Base-by-base conservation (phyloP, 1,140 invertebrate genomes). In the Amphibalanus amphitrite region DNA sequence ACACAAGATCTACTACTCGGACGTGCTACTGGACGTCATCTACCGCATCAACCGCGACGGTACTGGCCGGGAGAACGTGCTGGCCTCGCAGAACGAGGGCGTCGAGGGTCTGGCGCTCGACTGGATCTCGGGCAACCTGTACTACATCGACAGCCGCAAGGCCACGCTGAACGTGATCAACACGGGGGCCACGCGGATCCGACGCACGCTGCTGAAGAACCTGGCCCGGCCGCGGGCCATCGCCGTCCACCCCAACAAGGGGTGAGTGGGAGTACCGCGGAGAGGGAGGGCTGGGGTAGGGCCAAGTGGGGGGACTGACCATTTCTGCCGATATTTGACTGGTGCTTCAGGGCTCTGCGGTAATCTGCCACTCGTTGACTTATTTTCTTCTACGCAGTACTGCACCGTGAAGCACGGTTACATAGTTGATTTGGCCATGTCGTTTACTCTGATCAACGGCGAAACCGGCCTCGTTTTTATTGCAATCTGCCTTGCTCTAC, bases 81-180 rank as follows among this genome's bases (percentile, higher is more conserved):
- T 98, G 28, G 93, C 94, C 17, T 95, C 93, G 26, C 94, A 97
- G 78, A 97, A 98, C 77, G 95, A 97, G 82, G 93, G 93, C 0
- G 95, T 99, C 0, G 95, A 98, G 83, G 95, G 95, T 6, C 82
- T 99, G 59, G 93, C 95, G 0, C 90, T 97, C 0, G 97, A 99
- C 78, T 98, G 95, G 96, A 90, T 91, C 0, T 90, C 94, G 0
- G 95, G 97, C 78, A 98, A 98, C 79, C 83, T 99, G 0, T 99
- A 98, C 80, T 99, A 97, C 80, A 97, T 98, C 69, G 95, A 98
- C 78, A 97, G 93, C 15, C 85, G 93, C 17, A 94, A 95, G 81
- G 95, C 95, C 74, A 96, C 94, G 0, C 80, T 99, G 0, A 97
- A 97, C 77, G 95, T 98, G 0, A 81, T 98, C 0, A 93, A 89